phyloP scores from a whole-genome alignment of 2,113 vertebrate genomes.

The Sinocyclocheilus anshuiensis region DNA sequence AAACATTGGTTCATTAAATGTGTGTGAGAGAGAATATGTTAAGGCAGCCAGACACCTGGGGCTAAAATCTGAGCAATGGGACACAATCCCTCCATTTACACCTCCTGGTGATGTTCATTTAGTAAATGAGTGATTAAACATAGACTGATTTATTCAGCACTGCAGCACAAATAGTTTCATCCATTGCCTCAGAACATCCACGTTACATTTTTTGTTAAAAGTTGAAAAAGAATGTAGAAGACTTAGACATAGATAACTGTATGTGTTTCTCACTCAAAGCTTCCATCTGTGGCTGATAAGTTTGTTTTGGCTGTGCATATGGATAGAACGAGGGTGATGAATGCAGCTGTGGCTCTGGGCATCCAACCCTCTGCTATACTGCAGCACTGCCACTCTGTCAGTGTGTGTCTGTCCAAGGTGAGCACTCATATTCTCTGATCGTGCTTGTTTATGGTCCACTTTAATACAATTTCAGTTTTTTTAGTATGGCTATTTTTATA shows the following conservation, averaged over 20 bases:
- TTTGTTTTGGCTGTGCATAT: constrained; percentile 79
- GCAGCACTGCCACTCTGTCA: constrained; percentile 81
- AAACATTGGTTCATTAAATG: background rate
- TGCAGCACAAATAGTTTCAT: too few relatives aligned
- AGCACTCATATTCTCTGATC: background rate
- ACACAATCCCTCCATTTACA: background rate
- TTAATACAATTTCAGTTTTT: background rate
- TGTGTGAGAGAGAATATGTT: background rate
- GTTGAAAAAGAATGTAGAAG: background rate
- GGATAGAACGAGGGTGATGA: constrained; percentile 84
- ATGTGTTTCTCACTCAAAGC: constrained; percentile 63
- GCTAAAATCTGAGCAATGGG: background rate
- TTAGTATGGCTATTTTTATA: background rate
- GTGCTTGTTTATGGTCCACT: background rate
- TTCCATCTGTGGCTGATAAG: constrained; percentile 72
- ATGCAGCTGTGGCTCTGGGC: constrained; percentile 74
- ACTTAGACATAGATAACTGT: background rate
- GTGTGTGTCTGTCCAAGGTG: constrained; percentile 89
- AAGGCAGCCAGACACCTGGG: background rate
- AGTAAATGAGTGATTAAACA: constrained; percentile 1
- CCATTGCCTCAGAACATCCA: too few relatives aligned
- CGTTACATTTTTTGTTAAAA: background rate
- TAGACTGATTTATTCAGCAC: background rate
- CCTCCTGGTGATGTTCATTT: background rate
- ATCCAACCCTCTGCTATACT: constrained; percentile 75